phyloP scores from a whole-genome alignment of 2,888 invertebrate genomes.

The Lasioglossum zephyrum region DNA sequence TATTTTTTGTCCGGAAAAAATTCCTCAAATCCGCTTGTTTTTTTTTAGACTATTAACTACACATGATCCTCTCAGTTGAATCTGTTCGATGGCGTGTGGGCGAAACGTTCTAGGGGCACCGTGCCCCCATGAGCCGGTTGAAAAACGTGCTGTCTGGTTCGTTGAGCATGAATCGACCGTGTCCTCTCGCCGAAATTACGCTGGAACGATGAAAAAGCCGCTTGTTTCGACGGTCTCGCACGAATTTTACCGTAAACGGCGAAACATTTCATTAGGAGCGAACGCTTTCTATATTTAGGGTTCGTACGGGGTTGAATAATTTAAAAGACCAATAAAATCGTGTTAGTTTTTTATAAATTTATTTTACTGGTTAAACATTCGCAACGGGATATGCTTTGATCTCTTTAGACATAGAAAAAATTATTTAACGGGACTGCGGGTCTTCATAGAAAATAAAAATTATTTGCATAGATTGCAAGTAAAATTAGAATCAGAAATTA shows the following conservation, averaged over 20 bases:
- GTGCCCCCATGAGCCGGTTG: background rate
- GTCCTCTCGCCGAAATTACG: background rate
- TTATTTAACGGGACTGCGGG: background rate
- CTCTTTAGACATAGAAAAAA: background rate
- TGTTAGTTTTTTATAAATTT: background rate
- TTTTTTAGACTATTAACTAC: background rate
- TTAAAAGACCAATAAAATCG: background rate
- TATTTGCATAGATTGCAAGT: too few relatives aligned
- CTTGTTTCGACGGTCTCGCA: background rate
- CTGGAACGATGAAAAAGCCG: background rate
- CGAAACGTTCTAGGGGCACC: background rate
- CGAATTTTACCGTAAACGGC: background rate
- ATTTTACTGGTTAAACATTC: background rate
- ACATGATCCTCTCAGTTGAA: background rate
- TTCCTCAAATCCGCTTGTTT: background rate
- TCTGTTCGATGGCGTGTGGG: background rate
- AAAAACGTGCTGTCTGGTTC: slow-evolving; percentile 16
- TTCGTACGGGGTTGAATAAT: background rate
- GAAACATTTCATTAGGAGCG: background rate
- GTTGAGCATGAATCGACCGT: slow-evolving; percentile 19
- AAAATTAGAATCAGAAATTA: too few relatives aligned
- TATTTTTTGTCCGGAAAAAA: background rate
- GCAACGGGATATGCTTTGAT: background rate
- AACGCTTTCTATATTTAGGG: background rate
- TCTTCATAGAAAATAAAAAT: too few relatives aligned